Evolutionary conservation across 1,140 invertebrate species (phyloP).

Genomic region (Drosophila punjabiensis): DNA sequence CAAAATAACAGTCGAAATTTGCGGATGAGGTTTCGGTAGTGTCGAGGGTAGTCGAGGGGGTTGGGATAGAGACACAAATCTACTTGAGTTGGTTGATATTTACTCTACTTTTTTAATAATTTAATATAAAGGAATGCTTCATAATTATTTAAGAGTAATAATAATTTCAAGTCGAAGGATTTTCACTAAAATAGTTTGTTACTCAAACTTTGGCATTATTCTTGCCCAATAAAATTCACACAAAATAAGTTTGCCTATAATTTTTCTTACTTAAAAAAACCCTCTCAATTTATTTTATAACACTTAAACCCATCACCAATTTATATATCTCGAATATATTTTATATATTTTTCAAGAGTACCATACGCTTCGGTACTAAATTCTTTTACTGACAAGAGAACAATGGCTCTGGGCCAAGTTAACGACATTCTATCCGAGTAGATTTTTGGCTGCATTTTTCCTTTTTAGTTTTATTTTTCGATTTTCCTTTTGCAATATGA

Average conservation of each 20-base stretch:
- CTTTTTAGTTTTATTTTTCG: slow-evolving; percentile 30
- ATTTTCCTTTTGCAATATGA: slow-evolving; percentile 53
- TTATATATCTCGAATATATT: neutral
- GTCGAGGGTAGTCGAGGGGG: neutral
- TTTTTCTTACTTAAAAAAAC: no score
- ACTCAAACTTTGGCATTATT: no score
- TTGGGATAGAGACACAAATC: slow-evolving; percentile 24
- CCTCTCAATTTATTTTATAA: neutral
- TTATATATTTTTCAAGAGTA: slow-evolving; percentile 18
- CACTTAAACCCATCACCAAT: neutral
- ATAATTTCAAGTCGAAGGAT: neutral
- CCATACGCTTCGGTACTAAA: slow-evolving; percentile 9
- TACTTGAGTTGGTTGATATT: slow-evolving; percentile 15
- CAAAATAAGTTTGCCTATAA: neutral
- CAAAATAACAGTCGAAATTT: slow-evolving; percentile 61
- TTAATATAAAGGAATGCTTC: neutral
- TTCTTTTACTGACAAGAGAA: slow-evolving; percentile 6
- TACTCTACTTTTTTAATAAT: neutral
- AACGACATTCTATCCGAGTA: slow-evolving; percentile 30
- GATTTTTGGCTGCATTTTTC: slow-evolving; percentile 41
- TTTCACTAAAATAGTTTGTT: neutral
- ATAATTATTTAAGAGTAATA: no score
- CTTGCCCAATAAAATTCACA: no score
- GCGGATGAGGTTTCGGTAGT: slow-evolving; percentile 7
- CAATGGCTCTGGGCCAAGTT: slow-evolving; percentile 49